Evolutionary conservation across 2,797 vertebrate genomes (phyloP), one percentile per base, ranked within the genome.

Genomic region (Distichodus sexfasciatus): DNA sequence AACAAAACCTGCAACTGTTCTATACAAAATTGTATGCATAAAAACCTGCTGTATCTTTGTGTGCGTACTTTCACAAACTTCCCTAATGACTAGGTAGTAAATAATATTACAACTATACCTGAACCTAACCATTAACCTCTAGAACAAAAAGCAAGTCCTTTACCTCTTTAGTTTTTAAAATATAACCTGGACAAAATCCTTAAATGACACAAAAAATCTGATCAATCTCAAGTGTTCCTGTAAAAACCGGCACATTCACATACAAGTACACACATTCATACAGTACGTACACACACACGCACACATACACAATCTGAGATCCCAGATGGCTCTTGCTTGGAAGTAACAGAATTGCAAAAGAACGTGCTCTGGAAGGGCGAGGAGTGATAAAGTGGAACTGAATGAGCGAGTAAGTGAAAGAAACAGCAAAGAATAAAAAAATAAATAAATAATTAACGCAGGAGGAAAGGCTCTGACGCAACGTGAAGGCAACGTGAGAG

Each of bases 381-480:
- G 38, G 53, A 53, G 50, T 60, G 58, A 66, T 58, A 46, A 24
- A 60, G 44, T 23, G 62, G 29, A 74, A 43, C 50, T 41, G 70
- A 70, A 62, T 46, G 43, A 60, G 29, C 24, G 2, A 61, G 54
- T 38, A 43, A 24, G 44, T 28, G 55, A 76, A 66, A 71, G 7
- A 43, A 36, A 26, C 31, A 41, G 26, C 29, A n/a, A 59, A 66
- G 71, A 65, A 61, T 44, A 47, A 67, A 67, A 50, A 69, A 69
- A 68, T 29, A 54, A 41, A 44, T 48, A 46, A 47, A 76, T 46
- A 64, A 26, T 62, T 66, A 59, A 33, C 65, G 55, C 43, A 6
- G 8, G 33, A 36, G 60, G 11, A 44, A 72, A 29, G 48, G 46
- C 62, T 28, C 73, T 88, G 81, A 86, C 79, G 66, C 74, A 85